Conservation (phyloP, 2,888 invertebrate genomes). For the Nomada fucata region DNA sequence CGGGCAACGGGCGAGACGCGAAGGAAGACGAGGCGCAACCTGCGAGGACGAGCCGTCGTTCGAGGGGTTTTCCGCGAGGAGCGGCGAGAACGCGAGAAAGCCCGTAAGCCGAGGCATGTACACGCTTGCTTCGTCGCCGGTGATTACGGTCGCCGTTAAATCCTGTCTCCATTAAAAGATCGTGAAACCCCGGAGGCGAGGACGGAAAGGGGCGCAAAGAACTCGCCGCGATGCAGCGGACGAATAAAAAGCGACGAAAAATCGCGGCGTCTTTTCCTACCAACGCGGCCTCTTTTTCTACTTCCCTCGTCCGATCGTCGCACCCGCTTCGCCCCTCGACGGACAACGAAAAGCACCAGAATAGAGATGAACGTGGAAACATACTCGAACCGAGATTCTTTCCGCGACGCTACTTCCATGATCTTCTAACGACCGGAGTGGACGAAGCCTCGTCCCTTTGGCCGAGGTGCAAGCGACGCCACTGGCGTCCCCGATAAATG, state of each 20-base stretch:
- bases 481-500: slow-evolving; percentile 49
- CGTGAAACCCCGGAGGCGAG: slow-evolving; percentile 70
- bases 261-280: slow-evolving; percentile 10
- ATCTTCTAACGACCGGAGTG: slow-evolving; percentile 75
- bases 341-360: not conserved
- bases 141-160: slow-evolving; percentile 72
- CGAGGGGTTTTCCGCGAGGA: slow-evolving; percentile 13
- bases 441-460: slow-evolving; percentile 73
- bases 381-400: slow-evolving; percentile 39
- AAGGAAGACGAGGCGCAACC: not conserved
- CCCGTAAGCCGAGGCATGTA: slow-evolving; percentile 39
- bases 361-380: slow-evolving; percentile 30
- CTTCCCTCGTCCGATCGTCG: not conserved
- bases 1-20: not conserved
- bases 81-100: slow-evolving; percentile 24
- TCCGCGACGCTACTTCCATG: slow-evolving; percentile 67
- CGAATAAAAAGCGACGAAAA: slow-evolving; percentile 46
- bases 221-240: slow-evolving; percentile 34
- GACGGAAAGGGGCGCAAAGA: slow-evolving; percentile 49
- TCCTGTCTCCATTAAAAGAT: slow-evolving; percentile 76
- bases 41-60: slow-evolving; percentile 13
- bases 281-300: not conserved
- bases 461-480: slow-evolving; percentile 45
- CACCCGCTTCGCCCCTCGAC: not conserved
- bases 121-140: slow-evolving; percentile 50